A percentile compares a stretch with the other conserved stretches of the same genome.
Conservation (phyloP, 2,888 invertebrate species). For the Pandemis corylana region DNA sequence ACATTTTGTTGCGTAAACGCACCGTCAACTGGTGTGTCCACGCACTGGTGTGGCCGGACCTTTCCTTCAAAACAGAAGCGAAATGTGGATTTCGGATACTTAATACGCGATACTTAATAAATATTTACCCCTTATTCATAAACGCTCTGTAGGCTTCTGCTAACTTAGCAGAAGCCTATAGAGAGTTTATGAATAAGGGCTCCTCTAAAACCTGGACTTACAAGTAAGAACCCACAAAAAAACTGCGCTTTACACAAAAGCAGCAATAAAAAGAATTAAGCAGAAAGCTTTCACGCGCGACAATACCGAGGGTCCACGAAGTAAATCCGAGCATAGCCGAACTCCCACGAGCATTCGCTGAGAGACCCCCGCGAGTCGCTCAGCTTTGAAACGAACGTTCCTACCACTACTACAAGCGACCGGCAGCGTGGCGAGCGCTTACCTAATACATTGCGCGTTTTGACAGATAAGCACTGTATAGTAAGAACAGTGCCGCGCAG, state of each 20-base stretch:
- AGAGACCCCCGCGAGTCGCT: slow-evolving; percentile 42
- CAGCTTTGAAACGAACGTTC: slow-evolving; percentile 21
- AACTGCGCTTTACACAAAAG: background rate
- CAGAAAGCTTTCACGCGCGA: slow-evolving; percentile 37
- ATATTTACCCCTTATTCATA: too few relatives aligned
- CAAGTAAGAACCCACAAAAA: background rate
- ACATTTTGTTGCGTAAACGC: too few relatives aligned
- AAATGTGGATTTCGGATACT: too few relatives aligned
- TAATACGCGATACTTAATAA: too few relatives aligned
- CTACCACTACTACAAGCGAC: background rate
- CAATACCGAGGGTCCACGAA: slow-evolving; percentile 58
- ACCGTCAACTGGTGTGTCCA: too few relatives aligned
- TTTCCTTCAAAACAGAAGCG: too few relatives aligned
- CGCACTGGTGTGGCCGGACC: too few relatives aligned
- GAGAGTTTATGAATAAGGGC: too few relatives aligned
- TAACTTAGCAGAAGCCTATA: too few relatives aligned
- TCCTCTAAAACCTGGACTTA: too few relatives aligned
- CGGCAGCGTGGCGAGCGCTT: background rate
- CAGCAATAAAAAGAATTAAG: slow-evolving; percentile 26
- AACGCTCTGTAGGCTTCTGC: too few relatives aligned
- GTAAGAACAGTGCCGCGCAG: too few relatives aligned
- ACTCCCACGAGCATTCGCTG: slow-evolving; percentile 65
- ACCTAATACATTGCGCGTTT: background rate
- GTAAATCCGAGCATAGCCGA: slow-evolving; percentile 64
- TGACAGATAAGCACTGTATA: background rate